A percentile compares a stretch with the other conserved stretches of the same genome.
phyloP scores from a whole-genome alignment of 2,888 invertebrate species.

The Cosmia trapezina region DNA sequence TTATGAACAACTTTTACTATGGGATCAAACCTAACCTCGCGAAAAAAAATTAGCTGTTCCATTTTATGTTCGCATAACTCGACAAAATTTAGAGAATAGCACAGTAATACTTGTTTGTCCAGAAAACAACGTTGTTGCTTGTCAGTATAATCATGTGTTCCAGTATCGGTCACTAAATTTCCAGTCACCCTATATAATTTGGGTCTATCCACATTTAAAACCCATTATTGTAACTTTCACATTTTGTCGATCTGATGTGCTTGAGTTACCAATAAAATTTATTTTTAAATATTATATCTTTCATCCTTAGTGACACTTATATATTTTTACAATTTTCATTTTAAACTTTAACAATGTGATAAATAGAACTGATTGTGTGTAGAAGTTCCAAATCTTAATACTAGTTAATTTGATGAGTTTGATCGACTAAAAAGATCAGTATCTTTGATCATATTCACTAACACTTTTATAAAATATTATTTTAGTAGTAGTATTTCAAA shows the following conservation, averaged over 20 bases:
- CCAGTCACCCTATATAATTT: not conserved
- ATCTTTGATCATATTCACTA: not conserved
- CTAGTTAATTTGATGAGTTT: conserved; percentile 1
- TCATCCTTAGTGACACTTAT: not conserved
- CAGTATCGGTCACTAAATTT: no score
- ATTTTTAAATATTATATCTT: conserved; percentile 5
- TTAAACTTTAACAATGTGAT: conserved; percentile 28
- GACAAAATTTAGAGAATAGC: no score
- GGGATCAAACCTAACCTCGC: no score
- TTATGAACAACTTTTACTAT: no score
- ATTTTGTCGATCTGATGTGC: not conserved
- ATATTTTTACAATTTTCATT: not conserved
- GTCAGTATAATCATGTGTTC: no score
- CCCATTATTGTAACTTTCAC: not conserved
- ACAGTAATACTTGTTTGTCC: no score
- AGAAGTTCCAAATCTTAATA: not conserved
- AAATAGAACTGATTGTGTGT: conserved; percentile 46
- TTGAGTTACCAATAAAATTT: conserved; percentile 16
- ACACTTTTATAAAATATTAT: no score
- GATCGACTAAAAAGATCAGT: not conserved
- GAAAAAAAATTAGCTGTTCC: no score
- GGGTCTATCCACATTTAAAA: not conserved
- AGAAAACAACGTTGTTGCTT: no score
- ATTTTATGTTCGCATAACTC: no score
- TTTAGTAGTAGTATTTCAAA: no score